Conservation (phyloP, 1,140 invertebrate species). For the Tetragonula clypearis region DNA sequence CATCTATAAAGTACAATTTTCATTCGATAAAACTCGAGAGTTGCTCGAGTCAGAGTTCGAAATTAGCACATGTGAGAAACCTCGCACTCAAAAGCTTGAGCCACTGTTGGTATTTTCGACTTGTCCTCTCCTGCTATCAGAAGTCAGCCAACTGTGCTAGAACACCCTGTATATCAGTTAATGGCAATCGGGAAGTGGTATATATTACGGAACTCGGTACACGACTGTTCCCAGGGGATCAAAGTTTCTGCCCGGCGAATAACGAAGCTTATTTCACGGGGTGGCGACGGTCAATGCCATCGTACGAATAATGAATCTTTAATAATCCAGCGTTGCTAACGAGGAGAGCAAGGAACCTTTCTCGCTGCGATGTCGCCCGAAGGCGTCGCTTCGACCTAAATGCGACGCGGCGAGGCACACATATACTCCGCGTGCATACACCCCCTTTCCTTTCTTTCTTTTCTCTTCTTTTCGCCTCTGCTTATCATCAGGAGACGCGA, state of each 20-base stretch:
- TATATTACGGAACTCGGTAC: background rate
- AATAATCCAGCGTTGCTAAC: conserved; percentile 27
- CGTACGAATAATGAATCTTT: conserved; percentile 35
- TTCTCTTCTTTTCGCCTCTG: background rate
- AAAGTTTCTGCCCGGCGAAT: background rate
- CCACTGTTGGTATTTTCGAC: no score
- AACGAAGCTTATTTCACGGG: background rate
- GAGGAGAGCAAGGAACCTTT: conserved; percentile 33
- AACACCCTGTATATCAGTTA: no score
- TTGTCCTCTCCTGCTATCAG: no score
- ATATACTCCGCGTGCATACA: background rate
- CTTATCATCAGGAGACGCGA: conserved; percentile 21
- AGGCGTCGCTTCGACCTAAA: conserved; percentile 37
- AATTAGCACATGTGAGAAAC: no score
- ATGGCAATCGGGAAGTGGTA: no score
- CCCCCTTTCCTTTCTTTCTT: no score
- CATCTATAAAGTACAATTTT: no score
- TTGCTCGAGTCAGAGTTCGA: no score
- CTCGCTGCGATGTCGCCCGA: background rate
- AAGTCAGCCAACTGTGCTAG: no score
- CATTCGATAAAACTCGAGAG: no score
- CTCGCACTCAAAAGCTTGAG: no score
- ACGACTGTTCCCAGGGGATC: background rate
- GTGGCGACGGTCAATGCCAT: background rate
- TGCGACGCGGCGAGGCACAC: background rate